phyloP scores from a whole-genome alignment of 2,888 invertebrate genomes.

The Diachrysia chrysitis region DNA sequence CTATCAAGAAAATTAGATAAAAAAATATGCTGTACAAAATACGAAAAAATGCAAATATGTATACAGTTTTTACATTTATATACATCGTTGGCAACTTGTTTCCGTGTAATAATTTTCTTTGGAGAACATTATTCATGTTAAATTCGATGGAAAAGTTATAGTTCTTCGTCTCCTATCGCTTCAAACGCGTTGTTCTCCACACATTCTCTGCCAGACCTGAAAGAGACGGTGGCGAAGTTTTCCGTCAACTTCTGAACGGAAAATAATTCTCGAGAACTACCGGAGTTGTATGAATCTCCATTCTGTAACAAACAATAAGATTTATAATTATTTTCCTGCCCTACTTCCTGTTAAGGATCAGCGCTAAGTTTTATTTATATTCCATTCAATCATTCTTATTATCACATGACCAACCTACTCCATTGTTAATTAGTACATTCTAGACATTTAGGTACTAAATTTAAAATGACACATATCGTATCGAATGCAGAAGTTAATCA shows the following conservation, averaged over 20 bases:
- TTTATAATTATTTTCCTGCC: background rate
- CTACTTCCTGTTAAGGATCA: background rate
- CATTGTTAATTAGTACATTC: too few relatives aligned
- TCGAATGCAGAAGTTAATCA: too few relatives aligned
- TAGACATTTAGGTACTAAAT: too few relatives aligned
- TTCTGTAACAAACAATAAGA: conserved; percentile 80
- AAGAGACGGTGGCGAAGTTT: conserved; percentile 92
- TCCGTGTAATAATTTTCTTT: conserved; percentile 67
- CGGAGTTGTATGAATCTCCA: conserved; percentile 86
- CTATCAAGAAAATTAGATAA: conserved; percentile 51
- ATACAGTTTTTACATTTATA: conserved; percentile 60
- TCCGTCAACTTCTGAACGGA: conserved; percentile 93
- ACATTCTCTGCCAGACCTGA: conserved; percentile 92
- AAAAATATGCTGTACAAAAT: conserved; percentile 65
- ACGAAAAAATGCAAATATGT: conserved; percentile 61
- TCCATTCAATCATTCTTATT: too few relatives aligned
- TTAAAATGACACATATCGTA: too few relatives aligned
- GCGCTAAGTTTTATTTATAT: too few relatives aligned
- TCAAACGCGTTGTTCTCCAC: conserved; percentile 98
- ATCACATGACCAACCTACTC: too few relatives aligned
- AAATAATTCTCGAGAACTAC: conserved; percentile 91
- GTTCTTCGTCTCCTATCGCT: conserved; percentile 98
- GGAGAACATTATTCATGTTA: conserved; percentile 67
- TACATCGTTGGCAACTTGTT: conserved; percentile 77
- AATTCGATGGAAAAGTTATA: conserved; percentile 80